Percentiles rank a stretch among this genome's conserved stretches.
Evolutionary conservation across 2,113 vertebrate genomes (phyloP).

Genomic region (Petromus typicus): DNA sequence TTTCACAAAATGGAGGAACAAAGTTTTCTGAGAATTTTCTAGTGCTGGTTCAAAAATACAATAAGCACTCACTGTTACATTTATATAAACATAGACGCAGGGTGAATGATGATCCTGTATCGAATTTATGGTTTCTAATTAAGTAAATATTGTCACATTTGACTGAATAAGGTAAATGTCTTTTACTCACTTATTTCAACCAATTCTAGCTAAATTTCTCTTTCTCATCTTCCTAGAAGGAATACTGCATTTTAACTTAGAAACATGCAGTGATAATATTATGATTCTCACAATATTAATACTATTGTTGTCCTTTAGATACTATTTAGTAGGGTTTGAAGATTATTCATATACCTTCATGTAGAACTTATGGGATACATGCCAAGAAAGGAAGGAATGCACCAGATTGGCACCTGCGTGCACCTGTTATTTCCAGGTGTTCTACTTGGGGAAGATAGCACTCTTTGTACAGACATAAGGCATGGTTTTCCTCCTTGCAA

Average conservation of each 20-base stretch:
- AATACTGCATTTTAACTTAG: background rate
- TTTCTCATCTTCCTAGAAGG: background rate
- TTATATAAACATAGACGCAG: background rate
- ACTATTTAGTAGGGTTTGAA: background rate
- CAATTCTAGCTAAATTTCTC: background rate
- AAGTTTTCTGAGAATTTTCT: background rate
- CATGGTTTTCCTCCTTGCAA: background rate
- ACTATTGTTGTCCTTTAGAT: background rate
- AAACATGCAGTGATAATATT: background rate
- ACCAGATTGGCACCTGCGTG: background rate
- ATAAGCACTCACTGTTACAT: background rate
- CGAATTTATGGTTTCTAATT: background rate
- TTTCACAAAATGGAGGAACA: background rate
- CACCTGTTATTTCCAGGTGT: background rate
- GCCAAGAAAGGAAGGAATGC: background rate
- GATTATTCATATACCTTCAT: background rate
- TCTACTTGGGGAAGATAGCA: background rate
- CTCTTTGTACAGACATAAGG: background rate
- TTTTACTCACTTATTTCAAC: constrained; percentile 24
- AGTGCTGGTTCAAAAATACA: background rate
- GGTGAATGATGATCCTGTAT: background rate
- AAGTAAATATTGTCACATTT: background rate
- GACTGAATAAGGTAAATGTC: background rate
- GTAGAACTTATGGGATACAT: background rate
- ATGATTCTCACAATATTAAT: background rate